Evolutionary conservation across 2,113 vertebrate species (phyloP), one percentile per base, ranked within the genome.

Genomic region (Anser cygnoides): DNA sequence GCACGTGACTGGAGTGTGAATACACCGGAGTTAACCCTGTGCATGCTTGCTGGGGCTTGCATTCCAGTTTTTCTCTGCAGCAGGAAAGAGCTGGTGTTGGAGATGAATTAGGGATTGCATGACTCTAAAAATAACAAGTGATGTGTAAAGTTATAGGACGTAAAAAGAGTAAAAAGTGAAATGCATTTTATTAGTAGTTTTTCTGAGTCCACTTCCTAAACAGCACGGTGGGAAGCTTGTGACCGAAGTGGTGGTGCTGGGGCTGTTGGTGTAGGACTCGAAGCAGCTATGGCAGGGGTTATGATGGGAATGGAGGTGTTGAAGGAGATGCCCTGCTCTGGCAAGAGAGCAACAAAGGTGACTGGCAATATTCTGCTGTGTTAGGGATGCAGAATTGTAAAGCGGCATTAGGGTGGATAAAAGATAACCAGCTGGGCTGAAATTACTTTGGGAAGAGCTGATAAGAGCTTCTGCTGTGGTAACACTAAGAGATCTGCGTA

Each of bases 381-480:
- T 89, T 87, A 67, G 81, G 81, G 80, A 81, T 95, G 84, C 43
- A 72, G 46, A 84, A 94, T 85, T 92, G 81, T 95, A 96, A 96
- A 96, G 94, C 89, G 63, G 96, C 73, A 95, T 97, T 96, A 96
- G 80, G 21, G 80, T 97, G 96, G 96, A 97, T 97, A 95, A 97
- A 87, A 87, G 87, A 79, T 89, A 96, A 82, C 73, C 95, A 95
- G 96, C 91, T 97, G 91, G 77, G 58, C 74, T 91, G 94, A 89
- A 95, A 97, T 96, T 97, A 78, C 78, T 66, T 89, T 80, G 74
- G 61, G 54, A 83, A 93, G 89, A 92, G 95, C 95, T 79, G 93
- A 87, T 92, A 79, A 95, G 87, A 95, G 95, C 92, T 92, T 95
- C 95, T 92, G 50, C 49, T 85, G 57, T 31, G 84, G 75, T 82